Evolutionary conservation across 2,113 vertebrate genomes (phyloP).

Genomic region (Pedionomus torquatus): DNA sequence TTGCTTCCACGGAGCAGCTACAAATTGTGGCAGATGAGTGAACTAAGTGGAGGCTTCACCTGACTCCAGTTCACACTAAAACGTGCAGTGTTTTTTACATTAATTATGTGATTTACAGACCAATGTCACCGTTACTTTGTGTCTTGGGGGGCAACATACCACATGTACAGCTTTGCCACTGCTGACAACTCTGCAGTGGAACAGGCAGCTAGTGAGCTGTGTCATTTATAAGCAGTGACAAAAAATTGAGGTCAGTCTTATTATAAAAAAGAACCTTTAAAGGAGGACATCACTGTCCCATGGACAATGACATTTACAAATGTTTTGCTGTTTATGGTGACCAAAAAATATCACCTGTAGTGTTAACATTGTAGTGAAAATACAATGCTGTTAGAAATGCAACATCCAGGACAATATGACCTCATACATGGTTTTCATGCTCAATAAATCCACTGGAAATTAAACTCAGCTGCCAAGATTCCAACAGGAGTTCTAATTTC

Average conservation of each 20-base stretch:
- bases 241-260: neutral
- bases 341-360: neutral
- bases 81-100: neutral
- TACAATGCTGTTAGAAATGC: neutral
- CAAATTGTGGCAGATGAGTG: neutral
- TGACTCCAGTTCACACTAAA: neutral
- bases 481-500: conserved; percentile 39
- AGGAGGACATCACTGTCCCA: neutral
- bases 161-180: neutral
- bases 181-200: neutral
- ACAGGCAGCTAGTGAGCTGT: neutral
- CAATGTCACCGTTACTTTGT: neutral
- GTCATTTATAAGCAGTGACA: neutral
- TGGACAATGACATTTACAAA: conserved; percentile 5
- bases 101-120: neutral
- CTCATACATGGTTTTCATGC: neutral
- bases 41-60: neutral
- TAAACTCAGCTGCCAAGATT: conserved; percentile 19
- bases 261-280: neutral
- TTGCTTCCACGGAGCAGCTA: neutral
- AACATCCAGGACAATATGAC: neutral
- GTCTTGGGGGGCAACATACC: neutral
- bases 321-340: neutral
- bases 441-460: conserved; percentile 33
- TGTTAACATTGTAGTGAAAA: neutral